Evolutionary conservation across 2,888 invertebrate species (phyloP).

Genomic region (Diarsia mendica): DNA sequence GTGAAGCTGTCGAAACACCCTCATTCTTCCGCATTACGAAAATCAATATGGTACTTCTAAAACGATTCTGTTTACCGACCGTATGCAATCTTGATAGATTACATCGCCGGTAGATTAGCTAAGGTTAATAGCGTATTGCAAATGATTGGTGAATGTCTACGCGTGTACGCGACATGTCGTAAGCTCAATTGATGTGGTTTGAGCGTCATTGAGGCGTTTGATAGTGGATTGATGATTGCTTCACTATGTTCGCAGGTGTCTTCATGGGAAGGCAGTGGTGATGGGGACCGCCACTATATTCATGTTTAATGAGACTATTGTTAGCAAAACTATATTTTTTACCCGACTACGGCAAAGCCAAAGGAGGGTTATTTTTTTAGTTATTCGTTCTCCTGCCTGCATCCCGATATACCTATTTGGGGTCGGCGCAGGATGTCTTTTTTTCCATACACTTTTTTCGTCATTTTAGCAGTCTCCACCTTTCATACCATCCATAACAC

Average conservation of each 20-base stretch:
- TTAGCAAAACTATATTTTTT: neutral
- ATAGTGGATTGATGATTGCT: neutral
- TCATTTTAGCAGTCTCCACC: neutral
- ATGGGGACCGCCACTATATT: neutral
- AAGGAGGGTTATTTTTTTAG: too few relatives aligned
- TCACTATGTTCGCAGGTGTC: neutral
- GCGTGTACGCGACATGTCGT: constrained; percentile 32
- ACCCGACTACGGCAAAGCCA: too few relatives aligned
- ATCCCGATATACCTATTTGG: neutral
- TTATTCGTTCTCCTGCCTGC: neutral
- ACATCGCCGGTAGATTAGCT: constrained; percentile 14
- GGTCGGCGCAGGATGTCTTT: neutral
- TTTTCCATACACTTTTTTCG: neutral
- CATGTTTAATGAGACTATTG: neutral
- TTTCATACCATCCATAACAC: neutral
- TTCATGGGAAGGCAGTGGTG: neutral
- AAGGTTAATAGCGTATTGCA: constrained; percentile 42
- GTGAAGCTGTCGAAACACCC: neutral
- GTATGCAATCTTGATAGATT: constrained; percentile 38
- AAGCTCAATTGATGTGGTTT: constrained; percentile 28
- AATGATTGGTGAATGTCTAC: constrained; percentile 34
- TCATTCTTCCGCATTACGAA: neutral
- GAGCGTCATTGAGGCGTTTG: constrained; percentile 10
- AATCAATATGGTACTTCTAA: constrained; percentile 7
- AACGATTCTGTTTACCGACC: neutral